Evolutionary conservation across 2,113 vertebrate species (phyloP).

Genomic region (Corynorhinus townsendii): DNA sequence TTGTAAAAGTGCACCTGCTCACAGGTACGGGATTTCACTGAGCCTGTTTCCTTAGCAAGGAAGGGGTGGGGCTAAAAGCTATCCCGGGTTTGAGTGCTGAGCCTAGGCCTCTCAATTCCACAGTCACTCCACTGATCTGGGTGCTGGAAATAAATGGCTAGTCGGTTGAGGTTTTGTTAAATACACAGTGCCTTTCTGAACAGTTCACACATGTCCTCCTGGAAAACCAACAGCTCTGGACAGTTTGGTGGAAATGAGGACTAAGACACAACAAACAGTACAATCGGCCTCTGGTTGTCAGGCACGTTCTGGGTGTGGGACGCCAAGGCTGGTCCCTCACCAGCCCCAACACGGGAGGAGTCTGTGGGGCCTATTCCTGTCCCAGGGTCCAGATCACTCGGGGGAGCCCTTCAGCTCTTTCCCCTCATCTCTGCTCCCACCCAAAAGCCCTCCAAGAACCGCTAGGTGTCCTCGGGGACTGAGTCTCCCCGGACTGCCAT

Average conservation of each 20-base stretch:
- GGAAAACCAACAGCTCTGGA: not conserved
- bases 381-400: too few species aligned
- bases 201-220: not conserved
- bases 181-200: not conserved
- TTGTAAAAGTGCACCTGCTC: not conserved
- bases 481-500: not conserved
- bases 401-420: too few species aligned
- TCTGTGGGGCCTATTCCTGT: accelerated
- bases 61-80: not conserved
- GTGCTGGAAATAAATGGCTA: not conserved
- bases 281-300: accelerated
- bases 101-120: too few species aligned
- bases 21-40: accelerated
- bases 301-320: not conserved
- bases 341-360: not conserved
- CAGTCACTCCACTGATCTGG: not conserved
- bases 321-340: accelerated
- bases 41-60: not conserved
- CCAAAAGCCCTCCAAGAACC: not conserved
- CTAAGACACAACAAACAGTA: accelerated
- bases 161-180: not conserved
- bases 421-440: not conserved
- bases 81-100: not conserved
- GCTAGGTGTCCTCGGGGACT: accelerated
- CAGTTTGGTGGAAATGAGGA: not conserved